Conservation (phyloP, 2,113 vertebrate genomes). For the Cheirogaleus medius region DNA sequence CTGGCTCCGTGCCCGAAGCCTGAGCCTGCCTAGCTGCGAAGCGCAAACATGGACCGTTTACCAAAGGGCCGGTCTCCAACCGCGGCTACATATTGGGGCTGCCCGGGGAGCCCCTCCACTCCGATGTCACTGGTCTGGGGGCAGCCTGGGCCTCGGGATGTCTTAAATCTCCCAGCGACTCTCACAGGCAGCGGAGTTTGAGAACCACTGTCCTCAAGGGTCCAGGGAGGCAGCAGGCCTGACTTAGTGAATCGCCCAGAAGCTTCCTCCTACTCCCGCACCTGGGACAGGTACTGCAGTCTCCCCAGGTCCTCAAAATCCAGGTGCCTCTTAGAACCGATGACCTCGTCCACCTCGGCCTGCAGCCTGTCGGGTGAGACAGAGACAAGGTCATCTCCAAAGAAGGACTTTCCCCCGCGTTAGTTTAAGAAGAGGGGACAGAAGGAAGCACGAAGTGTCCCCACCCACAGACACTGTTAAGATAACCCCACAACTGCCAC, state of each 20-base stretch:
- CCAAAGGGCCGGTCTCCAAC: background rate
- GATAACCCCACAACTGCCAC: too few species aligned
- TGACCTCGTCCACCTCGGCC: conserved; percentile 91
- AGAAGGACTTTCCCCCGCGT: background rate
- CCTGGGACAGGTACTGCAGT: conserved; percentile 92
- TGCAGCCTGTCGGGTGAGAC: conserved; percentile 82
- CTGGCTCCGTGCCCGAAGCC: background rate
- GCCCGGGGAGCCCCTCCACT: background rate
- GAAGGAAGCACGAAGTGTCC: fast-evolving
- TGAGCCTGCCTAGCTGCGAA: too few species aligned
- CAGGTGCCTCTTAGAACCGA: conserved; percentile 92
- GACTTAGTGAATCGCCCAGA: fast-evolving
- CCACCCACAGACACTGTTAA: background rate
- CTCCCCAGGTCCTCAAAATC: conserved; percentile 91
- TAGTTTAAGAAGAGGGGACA: background rate
- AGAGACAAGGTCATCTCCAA: background rate
- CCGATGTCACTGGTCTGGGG: background rate
- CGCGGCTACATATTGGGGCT: fast-evolving
- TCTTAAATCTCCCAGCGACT: background rate
- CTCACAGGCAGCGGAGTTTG: background rate
- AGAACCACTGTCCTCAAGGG: background rate
- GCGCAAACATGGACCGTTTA: fast-evolving
- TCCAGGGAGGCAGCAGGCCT: background rate
- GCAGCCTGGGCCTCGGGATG: fast-evolving
- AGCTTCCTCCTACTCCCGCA: conserved; percentile 62